phyloP scores from a whole-genome alignment of 2,113 vertebrate species.

The Prinia subflava region DNA sequence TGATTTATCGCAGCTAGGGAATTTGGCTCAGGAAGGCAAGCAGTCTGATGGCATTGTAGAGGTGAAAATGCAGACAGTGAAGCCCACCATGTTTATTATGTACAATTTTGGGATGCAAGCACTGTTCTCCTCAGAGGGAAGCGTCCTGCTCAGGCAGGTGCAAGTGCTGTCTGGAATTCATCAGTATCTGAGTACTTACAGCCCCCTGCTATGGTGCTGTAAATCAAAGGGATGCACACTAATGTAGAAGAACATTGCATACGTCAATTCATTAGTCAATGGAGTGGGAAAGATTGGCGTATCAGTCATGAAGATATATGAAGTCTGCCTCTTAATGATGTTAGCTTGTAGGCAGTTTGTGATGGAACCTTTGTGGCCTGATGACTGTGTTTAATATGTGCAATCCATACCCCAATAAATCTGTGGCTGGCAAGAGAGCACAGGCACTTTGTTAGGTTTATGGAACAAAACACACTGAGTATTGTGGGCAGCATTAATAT shows the following conservation, averaged over 20 bases:
- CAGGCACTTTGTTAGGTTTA: background rate
- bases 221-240: slow-evolving; percentile 25
- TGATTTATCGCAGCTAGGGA: background rate
- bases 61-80: background rate
- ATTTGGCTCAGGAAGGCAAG: background rate
- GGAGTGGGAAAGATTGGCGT: slow-evolving; percentile 20
- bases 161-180: background rate
- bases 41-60: background rate
- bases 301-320: slow-evolving; percentile 60
- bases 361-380: slow-evolving; percentile 48
- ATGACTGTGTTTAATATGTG: slow-evolving; percentile 47
- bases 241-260: background rate
- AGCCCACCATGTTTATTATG: background rate
- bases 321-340: slow-evolving; percentile 60
- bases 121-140: background rate
- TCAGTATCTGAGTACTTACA: background rate
- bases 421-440: slow-evolving; percentile 17
- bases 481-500: background rate
- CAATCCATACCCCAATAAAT: slow-evolving; percentile 64
- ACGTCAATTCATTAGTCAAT: slow-evolving; percentile 62
- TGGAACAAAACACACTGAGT: background rate
- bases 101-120: background rate
- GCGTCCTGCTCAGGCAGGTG: background rate
- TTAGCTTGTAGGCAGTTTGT: slow-evolving; percentile 46
- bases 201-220: background rate